Evolutionary conservation across 2,113 vertebrate species (phyloP), one percentile per base, ranked within the genome.

Genomic region (Paracyprichromis sp.): DNA sequence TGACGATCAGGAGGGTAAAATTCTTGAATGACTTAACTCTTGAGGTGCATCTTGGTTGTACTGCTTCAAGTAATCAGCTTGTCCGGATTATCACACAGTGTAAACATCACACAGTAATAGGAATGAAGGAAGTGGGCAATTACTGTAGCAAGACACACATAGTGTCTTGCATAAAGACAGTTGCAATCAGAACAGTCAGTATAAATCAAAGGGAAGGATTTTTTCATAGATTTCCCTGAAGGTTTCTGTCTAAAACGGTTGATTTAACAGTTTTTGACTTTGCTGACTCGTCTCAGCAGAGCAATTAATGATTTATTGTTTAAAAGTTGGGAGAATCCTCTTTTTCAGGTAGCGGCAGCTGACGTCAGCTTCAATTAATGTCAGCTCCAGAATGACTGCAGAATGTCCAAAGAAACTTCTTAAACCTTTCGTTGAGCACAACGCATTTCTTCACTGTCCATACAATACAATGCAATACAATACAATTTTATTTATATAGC

Each of bases 271-370:
- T 59, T 56, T 90, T 24, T 80, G 43, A 85, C 80, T 57, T 53
- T 36, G 66, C 56, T 80, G 80, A 61, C 47, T 81, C 24, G 7
- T 80, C 40, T 76, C 86, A 83, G 61, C 78, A 79, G 52, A 79
- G 16, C 85, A 61, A 83, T 91, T 52, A 87, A 92, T 59, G 29
- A 88, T 91, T 43, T 31, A 83, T 80, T 38, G 61, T 83, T 89
- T 63, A 63, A 79, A 80, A 83, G 69, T 24, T 50, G 14, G 26
- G 56, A 34, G 12, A 83, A 79, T 88, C 36, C 26, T 80, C 3
- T 29, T 83, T 83, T 63, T 57, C 31, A 31, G 26, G 34, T 16
- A 85, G 43, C 56, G 13, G 61, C 86, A 90, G 80, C 79, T 40
- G 80, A 24, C 43, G 54, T 87, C 89, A 83, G 36, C 29, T 82